Evolutionary conservation across 1,140 invertebrate genomes (phyloP), one percentile per base, ranked within the genome.

Genomic region (Trachelipus rathkii): DNA sequence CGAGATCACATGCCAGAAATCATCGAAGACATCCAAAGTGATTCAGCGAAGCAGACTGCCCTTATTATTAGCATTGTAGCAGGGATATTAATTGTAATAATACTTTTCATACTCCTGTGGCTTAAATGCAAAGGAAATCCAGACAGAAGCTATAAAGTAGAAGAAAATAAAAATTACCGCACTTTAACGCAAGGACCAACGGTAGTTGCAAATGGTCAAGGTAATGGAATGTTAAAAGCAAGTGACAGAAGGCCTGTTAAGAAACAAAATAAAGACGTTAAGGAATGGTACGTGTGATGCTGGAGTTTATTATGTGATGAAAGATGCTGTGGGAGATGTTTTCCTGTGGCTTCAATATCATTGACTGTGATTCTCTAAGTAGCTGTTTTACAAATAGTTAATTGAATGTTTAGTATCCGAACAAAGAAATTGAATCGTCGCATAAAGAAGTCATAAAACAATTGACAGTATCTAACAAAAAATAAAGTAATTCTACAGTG

Each of bases 231-330:
- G 81, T 85, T 84, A 74, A 86, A 84, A 77, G 83, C 83, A 76
- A 85, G 82, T 80, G 85, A 78, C 85, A 85, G 78, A 71, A 88
- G 89, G 82, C 86, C 89, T 78, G 66, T 85, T 82, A 91, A 92
- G 85, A 92, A 92, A 84, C 87, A 92, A 83, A 90, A 90, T 78
- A 94, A 94, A 88, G 92, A 95, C 84, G 91, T 95, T 80, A 95
- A 95, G 89, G 94, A 95, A 86, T 95, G 94, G 94, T 95, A 95
- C 85, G 94, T 95, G 84, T 94, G 90, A 89, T 53, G 60, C 24
- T 19, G 50, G 50, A 60, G 50, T 4, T 19, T 15, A 60, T 60
- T 60, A 60, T 60, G 50, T 60, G 50, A 60, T 60, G 50, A 60
- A 60, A 60, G 50, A 60, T 60, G 50, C 50, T 19, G 50, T 19